phyloP scores from a whole-genome alignment of 2,113 vertebrate genomes.

The Cyrtonyx montezumae region DNA sequence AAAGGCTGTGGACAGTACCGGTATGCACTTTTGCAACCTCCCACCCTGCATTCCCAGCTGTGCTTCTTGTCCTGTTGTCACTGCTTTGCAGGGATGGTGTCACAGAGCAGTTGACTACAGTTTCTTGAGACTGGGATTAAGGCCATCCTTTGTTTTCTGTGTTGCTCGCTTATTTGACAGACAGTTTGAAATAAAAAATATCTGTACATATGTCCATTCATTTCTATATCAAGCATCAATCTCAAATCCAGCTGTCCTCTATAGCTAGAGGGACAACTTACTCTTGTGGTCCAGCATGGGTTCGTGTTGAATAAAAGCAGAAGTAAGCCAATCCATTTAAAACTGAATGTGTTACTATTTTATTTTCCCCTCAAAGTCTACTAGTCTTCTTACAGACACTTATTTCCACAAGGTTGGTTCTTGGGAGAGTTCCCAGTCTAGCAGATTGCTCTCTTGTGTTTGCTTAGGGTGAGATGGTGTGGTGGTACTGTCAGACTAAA shows the following conservation, averaged over 20 bases:
- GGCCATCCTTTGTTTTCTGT: not conserved
- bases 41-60: constrained; percentile 54
- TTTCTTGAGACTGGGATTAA: not conserved
- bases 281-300: not conserved
- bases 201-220: not conserved
- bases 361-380: not conserved
- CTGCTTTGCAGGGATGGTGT: not conserved
- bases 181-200: not conserved
- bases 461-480: not conserved
- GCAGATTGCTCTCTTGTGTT: not conserved
- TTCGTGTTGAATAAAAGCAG: not conserved
- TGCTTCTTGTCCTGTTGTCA: constrained; percentile 6
- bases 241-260: not conserved
- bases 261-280: not conserved
- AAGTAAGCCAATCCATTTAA: not conserved
- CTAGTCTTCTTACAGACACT: not conserved
- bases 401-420: not conserved
- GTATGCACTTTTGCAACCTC: constrained; percentile 8
- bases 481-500: not conserved
- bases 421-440: not conserved
- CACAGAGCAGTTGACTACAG: not conserved
- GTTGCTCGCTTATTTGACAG: not conserved
- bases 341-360: not conserved
- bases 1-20: not conserved
- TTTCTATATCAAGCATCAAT: not conserved